phyloP scores from a whole-genome alignment of 2,113 vertebrate genomes.

The Pyrgilauda ruficollis region DNA sequence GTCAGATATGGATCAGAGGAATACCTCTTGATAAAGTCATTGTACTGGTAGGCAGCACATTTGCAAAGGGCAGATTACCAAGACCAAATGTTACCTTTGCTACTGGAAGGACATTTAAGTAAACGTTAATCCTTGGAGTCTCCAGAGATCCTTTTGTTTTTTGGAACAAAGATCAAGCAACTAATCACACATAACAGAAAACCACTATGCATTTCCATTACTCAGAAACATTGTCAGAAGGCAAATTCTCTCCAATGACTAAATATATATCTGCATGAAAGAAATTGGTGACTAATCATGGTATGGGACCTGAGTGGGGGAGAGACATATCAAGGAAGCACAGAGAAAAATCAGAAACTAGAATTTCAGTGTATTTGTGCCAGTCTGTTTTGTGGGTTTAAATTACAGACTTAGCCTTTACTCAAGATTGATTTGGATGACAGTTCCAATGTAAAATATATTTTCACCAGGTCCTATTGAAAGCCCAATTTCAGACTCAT shows the following conservation, averaged over 20 bases:
- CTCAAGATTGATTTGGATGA: neutral
- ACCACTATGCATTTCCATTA: neutral
- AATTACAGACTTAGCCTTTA: neutral
- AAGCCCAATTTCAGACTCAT: constrained; percentile 19
- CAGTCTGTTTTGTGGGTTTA: neutral
- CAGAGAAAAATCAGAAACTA: neutral
- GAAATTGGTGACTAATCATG: neutral
- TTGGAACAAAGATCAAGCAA: neutral
- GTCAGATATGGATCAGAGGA: neutral
- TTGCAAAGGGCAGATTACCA: neutral
- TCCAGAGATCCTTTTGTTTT: neutral
- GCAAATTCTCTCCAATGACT: neutral
- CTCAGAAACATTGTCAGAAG: neutral
- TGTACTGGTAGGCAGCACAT: neutral
- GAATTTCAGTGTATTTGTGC: neutral
- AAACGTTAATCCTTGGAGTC: neutral
- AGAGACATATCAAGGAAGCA: neutral
- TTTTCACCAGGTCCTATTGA: constrained; percentile 20
- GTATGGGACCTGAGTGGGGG: neutral
- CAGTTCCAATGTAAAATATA: neutral
- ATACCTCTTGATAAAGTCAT: neutral
- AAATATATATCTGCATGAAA: neutral
- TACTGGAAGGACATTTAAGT: neutral
- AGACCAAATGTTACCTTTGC: neutral
- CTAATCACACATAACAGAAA: neutral